Base-by-base conservation (phyloP, 1,140 invertebrate genomes). In the Oryctes rhinoceros region DNA sequence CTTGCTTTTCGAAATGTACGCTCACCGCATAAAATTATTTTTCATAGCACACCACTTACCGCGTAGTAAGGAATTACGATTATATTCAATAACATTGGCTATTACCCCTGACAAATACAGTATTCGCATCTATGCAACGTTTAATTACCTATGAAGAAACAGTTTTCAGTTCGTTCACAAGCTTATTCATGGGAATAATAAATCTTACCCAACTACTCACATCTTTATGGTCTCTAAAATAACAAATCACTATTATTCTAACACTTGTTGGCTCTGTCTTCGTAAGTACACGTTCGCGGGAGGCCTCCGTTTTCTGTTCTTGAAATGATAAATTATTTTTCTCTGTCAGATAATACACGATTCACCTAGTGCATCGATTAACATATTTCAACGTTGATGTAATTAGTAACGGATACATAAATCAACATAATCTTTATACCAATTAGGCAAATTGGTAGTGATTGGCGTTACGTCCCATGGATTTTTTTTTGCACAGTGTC, bases 251-350 rank as follows among this genome's bases (percentile, higher is more conserved):
- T 13, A 62, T 62, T 62, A 62, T 62, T 62, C 15, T 62, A 62
- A 62, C 53, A 62, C 53, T 62, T 62, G 53, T 62, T 20, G 53
- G 53, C 15, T 62, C 15, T 62, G 20, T 62, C 53, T 7, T 62
- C 53, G 7, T 62, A 62, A 62, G 13, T 62, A 62, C 53, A 62
- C 53, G 53, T 62, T 62, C 53, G 53, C 53, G 13, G 20, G 53
- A 62, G 53, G 53, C 20, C 53, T 18, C 53, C 53, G 53, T 13
- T 62, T 4, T 62, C 53, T 62, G 20, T 62, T 20, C 53, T 62
- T 62, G 53, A n/a, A 62, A 62, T 62, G 53, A 62, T 62, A 62
- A 62, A 62, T 62, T 18, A 20, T 62, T 62, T 62, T 62, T 62
- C 20, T 20, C 53, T 15, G 53, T 62, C 53, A 62, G 53, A 62